Evolutionary conservation across 2,888 invertebrate species (phyloP).

Genomic region (Dioctria rufipes): DNA sequence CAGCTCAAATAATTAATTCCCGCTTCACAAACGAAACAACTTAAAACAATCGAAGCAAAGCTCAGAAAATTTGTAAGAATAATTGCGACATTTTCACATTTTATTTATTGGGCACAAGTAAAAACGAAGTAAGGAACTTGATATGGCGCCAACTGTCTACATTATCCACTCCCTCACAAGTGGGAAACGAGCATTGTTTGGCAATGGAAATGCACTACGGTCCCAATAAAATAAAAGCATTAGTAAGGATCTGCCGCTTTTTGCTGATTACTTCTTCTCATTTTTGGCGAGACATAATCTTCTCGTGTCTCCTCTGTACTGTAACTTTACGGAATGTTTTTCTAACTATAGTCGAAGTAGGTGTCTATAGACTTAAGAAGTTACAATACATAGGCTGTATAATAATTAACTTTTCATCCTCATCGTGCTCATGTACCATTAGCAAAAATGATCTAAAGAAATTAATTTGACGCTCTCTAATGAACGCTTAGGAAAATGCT

Average conservation of each 20-base stretch:
- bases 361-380: not conserved
- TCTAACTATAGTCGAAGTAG: not conserved
- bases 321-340: not conserved
- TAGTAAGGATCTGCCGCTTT: conserved; percentile 10
- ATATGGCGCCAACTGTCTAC: conserved; percentile 22
- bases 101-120: too few relatives aligned
- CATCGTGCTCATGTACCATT: not conserved
- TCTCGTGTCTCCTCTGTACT: not conserved
- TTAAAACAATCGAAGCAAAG: too few relatives aligned
- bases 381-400: not conserved
- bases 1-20: too few relatives aligned
- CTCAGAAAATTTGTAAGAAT: too few relatives aligned
- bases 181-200: conserved; percentile 33
- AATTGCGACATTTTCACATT: too few relatives aligned
- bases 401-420: conserved; percentile 7
- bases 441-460: too few relatives aligned
- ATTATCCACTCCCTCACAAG: conserved; percentile 30
- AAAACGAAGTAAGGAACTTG: conserved; percentile 26
- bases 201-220: conserved; percentile 45
- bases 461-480: not conserved
- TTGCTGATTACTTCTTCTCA: conserved; percentile 42
- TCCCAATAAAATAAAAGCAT: conserved; percentile 22
- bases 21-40: too few relatives aligned
- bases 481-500: conserved; percentile 15
- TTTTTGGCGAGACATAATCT: conserved; percentile 32